Conservation (phyloP, 2,888 invertebrate species). For the Tipula lateralis region DNA sequence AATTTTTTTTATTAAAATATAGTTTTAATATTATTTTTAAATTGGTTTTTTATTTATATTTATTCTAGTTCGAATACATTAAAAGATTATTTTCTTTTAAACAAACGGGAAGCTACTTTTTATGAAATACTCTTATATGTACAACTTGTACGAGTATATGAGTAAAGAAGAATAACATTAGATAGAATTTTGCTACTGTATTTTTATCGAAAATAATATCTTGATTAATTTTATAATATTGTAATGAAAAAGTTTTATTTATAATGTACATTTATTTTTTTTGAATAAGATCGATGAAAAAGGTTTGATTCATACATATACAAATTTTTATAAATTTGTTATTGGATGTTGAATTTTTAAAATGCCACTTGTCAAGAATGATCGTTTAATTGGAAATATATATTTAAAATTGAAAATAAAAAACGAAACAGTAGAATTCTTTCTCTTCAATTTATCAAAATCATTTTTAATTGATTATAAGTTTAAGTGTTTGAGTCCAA, state of each 20-base stretch:
- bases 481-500: neutral
- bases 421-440: neutral
- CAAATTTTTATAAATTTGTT: neutral
- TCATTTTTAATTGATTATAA: conserved; percentile 11
- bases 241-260: neutral
- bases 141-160: neutral
- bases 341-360: conserved; percentile 11
- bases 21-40: conserved; percentile 20
- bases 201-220: neutral
- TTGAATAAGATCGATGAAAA: conserved; percentile 13
- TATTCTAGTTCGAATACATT: neutral
- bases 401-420: neutral
- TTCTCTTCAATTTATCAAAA: conserved; percentile 19
- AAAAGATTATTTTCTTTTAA: neutral
- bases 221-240: conserved; percentile 19
- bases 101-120: neutral
- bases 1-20: conserved; percentile 3
- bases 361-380: conserved; percentile 11
- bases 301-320: neutral
- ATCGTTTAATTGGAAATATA: conserved; percentile 13
- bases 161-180: neutral
- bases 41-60: conserved; percentile 1
- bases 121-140: neutral
- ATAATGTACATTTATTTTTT: neutral
- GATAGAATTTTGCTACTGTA: conserved; percentile 11